Conservation (phyloP, 1,140 invertebrate species). For the Apolygus lucorum region DNA sequence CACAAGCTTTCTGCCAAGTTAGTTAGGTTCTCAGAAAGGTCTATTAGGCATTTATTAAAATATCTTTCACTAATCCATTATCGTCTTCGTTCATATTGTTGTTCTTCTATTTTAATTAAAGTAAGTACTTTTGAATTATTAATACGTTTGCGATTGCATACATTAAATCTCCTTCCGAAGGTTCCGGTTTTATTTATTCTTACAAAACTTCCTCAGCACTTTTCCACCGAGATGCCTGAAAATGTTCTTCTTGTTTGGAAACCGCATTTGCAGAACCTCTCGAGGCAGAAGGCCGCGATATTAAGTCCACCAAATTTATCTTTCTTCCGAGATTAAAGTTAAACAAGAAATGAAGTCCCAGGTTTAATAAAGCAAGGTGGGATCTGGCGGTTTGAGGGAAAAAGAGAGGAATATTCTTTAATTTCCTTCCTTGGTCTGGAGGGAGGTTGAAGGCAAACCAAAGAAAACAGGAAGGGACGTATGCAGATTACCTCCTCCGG, state of each 20-base stretch:
- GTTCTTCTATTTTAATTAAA: neutral
- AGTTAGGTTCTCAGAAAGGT: too few species aligned
- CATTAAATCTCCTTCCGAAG: neutral
- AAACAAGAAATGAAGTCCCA: neutral
- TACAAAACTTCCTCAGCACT: neutral
- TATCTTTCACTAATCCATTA: neutral
- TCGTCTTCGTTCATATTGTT: neutral
- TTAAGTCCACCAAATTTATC: constrained; percentile 11
- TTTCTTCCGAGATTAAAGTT: constrained; percentile 4
- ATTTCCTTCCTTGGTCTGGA: constrained; percentile 16
- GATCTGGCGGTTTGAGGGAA: neutral
- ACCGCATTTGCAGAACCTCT: neutral
- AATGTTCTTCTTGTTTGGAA: neutral
- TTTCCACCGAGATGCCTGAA: neutral
- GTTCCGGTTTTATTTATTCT: neutral
- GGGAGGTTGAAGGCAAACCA: constrained; percentile 6
- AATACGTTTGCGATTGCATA: neutral
- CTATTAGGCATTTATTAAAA: neutral
- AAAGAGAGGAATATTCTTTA: constrained; percentile 26
- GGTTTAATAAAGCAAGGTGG: constrained; percentile 19
- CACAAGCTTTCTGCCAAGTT: too few species aligned
- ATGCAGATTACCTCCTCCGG: constrained; percentile 28
- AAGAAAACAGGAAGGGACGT: constrained; percentile 19
- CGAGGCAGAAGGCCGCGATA: neutral
- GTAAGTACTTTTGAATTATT: neutral